phyloP scores from a whole-genome alignment of 2,888 invertebrate genomes.

The Oscheius sp. region DNA sequence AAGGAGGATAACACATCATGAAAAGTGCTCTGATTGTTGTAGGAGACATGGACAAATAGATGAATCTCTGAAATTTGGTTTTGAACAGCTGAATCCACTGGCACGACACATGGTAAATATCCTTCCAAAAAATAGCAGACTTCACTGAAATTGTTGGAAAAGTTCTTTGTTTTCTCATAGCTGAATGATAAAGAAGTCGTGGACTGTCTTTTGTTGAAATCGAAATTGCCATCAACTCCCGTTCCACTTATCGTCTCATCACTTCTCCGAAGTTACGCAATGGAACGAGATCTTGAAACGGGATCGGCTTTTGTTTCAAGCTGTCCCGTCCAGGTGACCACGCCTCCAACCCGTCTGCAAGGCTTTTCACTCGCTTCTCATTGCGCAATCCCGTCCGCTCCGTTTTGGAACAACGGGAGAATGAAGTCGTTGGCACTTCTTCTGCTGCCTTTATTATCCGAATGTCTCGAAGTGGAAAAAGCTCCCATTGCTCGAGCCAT shows the following conservation, averaged over 20 bases:
- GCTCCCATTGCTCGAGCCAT: constrained; percentile 14
- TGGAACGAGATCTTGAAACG: constrained; percentile 22
- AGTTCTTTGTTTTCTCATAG: too few species aligned
- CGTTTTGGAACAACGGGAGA: not conserved
- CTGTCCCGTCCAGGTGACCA: not conserved
- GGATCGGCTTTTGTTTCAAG: constrained; percentile 25
- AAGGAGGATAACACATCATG: too few species aligned
- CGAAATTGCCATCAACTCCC: constrained; percentile 24
- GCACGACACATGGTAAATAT: too few species aligned
- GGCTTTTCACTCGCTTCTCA: constrained; percentile 4
- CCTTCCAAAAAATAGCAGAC: too few species aligned
- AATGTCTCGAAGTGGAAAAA: not conserved
- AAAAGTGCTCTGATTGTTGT: not conserved
- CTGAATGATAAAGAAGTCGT: too few species aligned
- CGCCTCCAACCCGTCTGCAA: constrained; percentile 1
- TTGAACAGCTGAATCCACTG: not conserved
- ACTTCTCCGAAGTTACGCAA: constrained; percentile 1
- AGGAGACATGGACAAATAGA: not conserved
- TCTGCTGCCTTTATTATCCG: not conserved
- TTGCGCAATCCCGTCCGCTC: constrained; percentile 15
- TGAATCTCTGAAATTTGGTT: not conserved
- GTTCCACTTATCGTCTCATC: constrained; percentile 13
- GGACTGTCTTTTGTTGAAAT: constrained; percentile 13
- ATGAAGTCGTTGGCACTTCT: not conserved
- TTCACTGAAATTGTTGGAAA: too few species aligned